Evolutionary conservation across 2,888 invertebrate species (phyloP).

Genomic region (Leptopilina syphax): DNA sequence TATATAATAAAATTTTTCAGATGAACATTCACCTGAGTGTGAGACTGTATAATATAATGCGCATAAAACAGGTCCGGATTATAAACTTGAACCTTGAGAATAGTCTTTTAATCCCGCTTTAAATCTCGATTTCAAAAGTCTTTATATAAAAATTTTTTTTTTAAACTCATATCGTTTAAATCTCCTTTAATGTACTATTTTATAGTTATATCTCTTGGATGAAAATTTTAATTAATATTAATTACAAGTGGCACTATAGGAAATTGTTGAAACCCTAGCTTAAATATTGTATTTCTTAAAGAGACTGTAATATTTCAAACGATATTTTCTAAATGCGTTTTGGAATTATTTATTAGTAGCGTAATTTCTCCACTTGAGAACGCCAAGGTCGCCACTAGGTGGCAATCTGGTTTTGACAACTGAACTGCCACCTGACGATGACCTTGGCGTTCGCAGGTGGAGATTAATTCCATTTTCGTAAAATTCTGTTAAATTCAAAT

Average conservation of each 20-base stretch:
- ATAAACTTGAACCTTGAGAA: constrained; percentile 12
- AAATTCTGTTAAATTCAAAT: no score
- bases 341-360: no score
- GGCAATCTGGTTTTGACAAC: no score
- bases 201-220: neutral
- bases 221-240: neutral
- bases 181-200: neutral
- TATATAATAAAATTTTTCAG: neutral
- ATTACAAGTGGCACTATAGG: neutral
- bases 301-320: no score
- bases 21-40: constrained; percentile 10
- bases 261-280: neutral
- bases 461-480: no score
- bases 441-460: no score
- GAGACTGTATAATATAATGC: constrained; percentile 2
- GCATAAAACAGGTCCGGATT: constrained; percentile 18
- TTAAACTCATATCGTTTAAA: neutral
- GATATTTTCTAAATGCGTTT: no score
- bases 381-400: no score
- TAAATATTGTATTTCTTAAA: no score
- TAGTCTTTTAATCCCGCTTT: constrained; percentile 5
- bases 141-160: neutral
- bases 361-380: no score
- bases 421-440: no score
- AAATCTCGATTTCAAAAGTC: constrained; percentile 3